Conservation (phyloP, 2,113 vertebrate genomes). For the Polypterus bichir region DNA sequence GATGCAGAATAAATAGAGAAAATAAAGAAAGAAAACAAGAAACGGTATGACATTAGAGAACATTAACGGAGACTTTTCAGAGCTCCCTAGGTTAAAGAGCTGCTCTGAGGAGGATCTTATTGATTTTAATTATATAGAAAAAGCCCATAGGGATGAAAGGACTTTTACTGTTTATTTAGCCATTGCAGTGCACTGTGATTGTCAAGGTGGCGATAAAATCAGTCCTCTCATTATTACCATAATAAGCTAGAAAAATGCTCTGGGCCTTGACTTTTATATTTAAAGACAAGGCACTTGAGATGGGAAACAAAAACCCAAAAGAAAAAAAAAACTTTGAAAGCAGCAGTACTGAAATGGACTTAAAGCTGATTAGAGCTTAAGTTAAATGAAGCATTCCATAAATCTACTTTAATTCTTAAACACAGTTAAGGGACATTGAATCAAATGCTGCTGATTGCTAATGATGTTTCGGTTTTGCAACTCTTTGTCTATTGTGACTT, state of each 20-base stretch:
- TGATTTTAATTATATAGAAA: slow-evolving; percentile 98
- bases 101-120: slow-evolving; percentile 82
- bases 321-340: slow-evolving; percentile 1
- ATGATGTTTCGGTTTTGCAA: no score
- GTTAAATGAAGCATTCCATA: background rate
- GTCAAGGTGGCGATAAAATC: slow-evolving; percentile 87
- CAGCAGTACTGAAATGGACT: background rate
- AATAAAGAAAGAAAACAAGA: background rate
- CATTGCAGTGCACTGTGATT: slow-evolving; percentile 61
- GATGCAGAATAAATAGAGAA: no score
- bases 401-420: no score
- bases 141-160: slow-evolving; percentile 84
- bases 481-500: no score
- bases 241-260: slow-evolving; percentile 73
- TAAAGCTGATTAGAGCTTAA: background rate
- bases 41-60: slow-evolving; percentile 25
- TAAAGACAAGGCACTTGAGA: slow-evolving; percentile 32
- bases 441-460: no score
- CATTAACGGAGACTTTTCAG: slow-evolving; percentile 27
- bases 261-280: slow-evolving; percentile 50
- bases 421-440: no score
- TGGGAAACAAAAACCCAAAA: background rate
- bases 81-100: slow-evolving; percentile 56
- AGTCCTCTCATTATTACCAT: slow-evolving; percentile 81
- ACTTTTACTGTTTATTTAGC: slow-evolving; percentile 85